These are phyloP conservation scores for Julus scandinavius DNA, from an alignment of 2,888 invertebrate species.

Conservation along the genomic window DNA sequence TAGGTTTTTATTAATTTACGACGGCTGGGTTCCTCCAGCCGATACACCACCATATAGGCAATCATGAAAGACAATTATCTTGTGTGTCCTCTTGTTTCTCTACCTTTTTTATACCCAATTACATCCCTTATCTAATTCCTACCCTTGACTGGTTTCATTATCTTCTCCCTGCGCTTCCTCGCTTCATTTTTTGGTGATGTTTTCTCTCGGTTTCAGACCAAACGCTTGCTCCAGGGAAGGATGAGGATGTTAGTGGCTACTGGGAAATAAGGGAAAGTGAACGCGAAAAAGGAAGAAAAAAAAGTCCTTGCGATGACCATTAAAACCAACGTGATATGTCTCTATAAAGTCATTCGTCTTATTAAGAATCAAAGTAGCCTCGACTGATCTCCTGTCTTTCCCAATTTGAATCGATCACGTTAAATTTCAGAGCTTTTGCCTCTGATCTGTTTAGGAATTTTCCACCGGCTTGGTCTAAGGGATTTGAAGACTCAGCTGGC, in stretches of 20 bases:
- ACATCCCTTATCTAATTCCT: conserved; percentile 48
- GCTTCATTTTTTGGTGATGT: conserved; percentile 22
- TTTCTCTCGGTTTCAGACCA: conserved; percentile 13
- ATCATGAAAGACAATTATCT: conserved; percentile 44
- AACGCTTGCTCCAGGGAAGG: conserved; percentile 41
- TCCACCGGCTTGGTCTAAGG: not conserved
- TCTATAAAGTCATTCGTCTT: conserved; percentile 48
- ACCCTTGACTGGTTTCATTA: conserved; percentile 49
- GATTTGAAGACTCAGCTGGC: not conserved
- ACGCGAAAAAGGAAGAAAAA: not conserved
- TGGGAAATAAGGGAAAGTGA: conserved; percentile 11
- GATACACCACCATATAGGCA: conserved; percentile 12
- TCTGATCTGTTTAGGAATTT: conserved; percentile 12
- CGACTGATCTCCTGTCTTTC: conserved; percentile 34
- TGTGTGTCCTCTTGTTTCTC: conserved; percentile 5
- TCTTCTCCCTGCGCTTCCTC: conserved; percentile 29
- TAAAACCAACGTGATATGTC: conserved; percentile 37
- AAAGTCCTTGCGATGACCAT: not conserved
- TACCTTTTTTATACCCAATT: conserved; percentile 45
- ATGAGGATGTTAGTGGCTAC: conserved; percentile 17
- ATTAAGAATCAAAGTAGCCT: conserved; percentile 48
- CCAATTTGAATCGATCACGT: conserved; percentile 44
- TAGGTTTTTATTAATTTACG: conserved; percentile 47
- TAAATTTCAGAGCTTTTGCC: conserved; percentile 45
- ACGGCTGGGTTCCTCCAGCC: conserved; percentile 28